Evolutionary conservation across 2,888 invertebrate genomes (phyloP).

Genomic region (Temnothorax rugatulus): DNA sequence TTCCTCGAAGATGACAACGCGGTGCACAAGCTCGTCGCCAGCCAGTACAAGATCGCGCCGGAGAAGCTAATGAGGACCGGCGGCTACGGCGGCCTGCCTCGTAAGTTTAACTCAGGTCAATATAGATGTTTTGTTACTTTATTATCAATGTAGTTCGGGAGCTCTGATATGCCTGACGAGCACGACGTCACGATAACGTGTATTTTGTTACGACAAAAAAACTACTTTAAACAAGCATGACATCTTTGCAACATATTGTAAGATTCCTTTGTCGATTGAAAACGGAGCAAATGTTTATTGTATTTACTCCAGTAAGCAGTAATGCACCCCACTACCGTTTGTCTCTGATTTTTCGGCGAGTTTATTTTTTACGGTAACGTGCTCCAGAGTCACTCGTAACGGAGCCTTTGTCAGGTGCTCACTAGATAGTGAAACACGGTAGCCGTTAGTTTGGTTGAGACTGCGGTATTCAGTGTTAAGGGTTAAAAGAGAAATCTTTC

Average conservation of each 20-base stretch:
- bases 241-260: constrained; percentile 1
- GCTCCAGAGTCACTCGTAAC: too few relatives aligned
- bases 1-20: constrained; percentile 98
- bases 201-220: constrained; percentile 14
- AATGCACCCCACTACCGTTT: too few relatives aligned
- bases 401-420: too few relatives aligned
- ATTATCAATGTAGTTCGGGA: constrained; percentile 74
- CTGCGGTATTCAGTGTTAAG: too few relatives aligned
- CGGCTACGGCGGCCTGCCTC: constrained; percentile 95
- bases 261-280: too few relatives aligned
- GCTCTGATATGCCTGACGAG: constrained; percentile 64
- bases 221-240: constrained; percentile 30
- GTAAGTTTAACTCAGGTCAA: constrained; percentile 89
- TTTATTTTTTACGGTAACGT: too few relatives aligned
- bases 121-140: constrained; percentile 86
- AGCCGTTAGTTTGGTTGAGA: too few relatives aligned
- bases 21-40: constrained; percentile 97
- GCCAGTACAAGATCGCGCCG: constrained; percentile 99
- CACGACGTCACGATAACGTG: constrained; percentile 48
- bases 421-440: too few relatives aligned
- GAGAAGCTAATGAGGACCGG: constrained; percentile 99
- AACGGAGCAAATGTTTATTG: too few relatives aligned
- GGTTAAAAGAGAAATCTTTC: too few relatives aligned
- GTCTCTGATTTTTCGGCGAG: too few relatives aligned
- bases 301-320: too few relatives aligned